These are phyloP conservation scores for Phalanger gymnotis DNA, from an alignment of 2,797 vertebrate genomes.

Conservation along the genomic window DNA sequence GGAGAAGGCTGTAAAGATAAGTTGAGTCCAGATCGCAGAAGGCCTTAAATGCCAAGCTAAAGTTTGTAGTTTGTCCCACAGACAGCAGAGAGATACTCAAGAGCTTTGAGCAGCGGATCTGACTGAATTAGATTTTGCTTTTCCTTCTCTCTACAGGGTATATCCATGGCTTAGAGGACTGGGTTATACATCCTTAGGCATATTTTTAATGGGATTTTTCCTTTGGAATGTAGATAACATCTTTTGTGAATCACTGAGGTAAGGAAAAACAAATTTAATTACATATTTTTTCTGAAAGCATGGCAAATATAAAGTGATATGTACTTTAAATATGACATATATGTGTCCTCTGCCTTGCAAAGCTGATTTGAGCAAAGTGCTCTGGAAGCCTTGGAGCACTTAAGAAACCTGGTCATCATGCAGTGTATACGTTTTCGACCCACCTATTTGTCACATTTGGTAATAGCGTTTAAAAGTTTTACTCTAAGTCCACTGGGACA, in stretches of 20 bases:
- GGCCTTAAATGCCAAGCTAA: constrained; percentile 30
- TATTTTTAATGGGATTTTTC: constrained; percentile 96
- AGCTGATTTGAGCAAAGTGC: not conserved
- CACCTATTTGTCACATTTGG: not conserved
- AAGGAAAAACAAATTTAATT: constrained; percentile 67
- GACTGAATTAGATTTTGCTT: constrained; percentile 66
- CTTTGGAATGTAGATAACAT: constrained; percentile 99
- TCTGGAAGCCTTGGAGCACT: not conserved
- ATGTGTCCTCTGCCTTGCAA: not conserved
- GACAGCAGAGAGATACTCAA: not conserved
- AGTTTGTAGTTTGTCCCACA: not conserved
- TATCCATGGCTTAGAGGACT: constrained; percentile 95
- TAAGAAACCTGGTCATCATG: not conserved
- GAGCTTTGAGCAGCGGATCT: not conserved
- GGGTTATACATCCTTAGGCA: constrained; percentile 92
- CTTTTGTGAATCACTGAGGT: constrained; percentile 95
- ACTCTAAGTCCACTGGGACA: not conserved
- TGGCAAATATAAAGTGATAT: not conserved
- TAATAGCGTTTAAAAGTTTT: not conserved
- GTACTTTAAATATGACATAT: not conserved
- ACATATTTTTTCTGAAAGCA: not conserved
- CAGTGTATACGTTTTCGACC: not conserved
- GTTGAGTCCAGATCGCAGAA: not conserved
- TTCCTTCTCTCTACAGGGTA: constrained; percentile 87
- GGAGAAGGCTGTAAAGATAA: constrained; percentile 1